Evolutionary conservation across 1,140 invertebrate genomes (phyloP), one percentile per base, ranked within the genome.

Genomic region (Penaeus japonicus): DNA sequence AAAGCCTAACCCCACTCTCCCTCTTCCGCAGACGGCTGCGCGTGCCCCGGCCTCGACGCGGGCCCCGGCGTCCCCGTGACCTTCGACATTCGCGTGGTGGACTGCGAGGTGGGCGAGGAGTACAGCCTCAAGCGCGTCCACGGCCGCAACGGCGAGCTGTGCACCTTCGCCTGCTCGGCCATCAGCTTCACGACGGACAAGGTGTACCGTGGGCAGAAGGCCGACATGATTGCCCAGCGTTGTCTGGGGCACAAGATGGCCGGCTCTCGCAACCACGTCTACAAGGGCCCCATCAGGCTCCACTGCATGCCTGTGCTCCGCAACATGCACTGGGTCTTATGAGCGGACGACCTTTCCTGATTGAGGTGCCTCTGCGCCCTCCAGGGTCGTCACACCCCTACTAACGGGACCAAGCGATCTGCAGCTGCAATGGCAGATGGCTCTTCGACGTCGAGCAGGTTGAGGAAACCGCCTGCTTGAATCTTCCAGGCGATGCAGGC

Each of bases 151-250:
- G 90, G 91, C 10, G 87, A 91, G 22, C 80, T 91, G 18, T 92
- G 91, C 75, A 87, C 83, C 57, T 91, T 90, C 57, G 12, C 85
- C 22, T 89, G 91, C 70, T 79, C 83, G 17, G 87, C 91, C 78
- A 85, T 92, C 47, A 89, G 39, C 80, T 92, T 92, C 87, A 87
- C 89, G n/a, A 90, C 92, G 10, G 90, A 92, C 53, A 91, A 91
- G 47, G 89, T 92, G 18, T 92, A 91, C 90, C 90, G 91, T 79
- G 92, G 92, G 47, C 92, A 92, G 86, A 92, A 91, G 84, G 92
- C 92, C 32, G 92, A 92, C 78, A 92, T 92, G 91, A 90, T 92
- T 22, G 91, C 92, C 32, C 92, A 92, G 75, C 84, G 90, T 57
- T 89, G 91, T 81, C 82, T 92, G 59, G 91, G 91, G 1, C 81